Evolutionary conservation across 2,113 vertebrate species (phyloP), one percentile per base, ranked within the genome.

Genomic region (Alouatta palliata): DNA sequence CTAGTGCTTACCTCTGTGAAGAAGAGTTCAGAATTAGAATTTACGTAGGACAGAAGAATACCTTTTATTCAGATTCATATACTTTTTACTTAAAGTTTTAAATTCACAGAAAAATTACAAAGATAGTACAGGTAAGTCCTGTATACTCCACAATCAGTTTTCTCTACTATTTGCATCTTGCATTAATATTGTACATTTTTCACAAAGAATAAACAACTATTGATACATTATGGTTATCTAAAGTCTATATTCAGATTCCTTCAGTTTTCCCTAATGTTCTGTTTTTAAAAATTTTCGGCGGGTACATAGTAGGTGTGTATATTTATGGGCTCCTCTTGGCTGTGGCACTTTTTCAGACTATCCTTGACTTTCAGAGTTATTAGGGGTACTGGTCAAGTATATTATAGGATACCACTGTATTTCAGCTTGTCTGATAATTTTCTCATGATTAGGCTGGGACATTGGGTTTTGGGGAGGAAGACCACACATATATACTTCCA

Each of bases 11-110:
- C 40, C 45, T 90, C 40, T 90, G 40, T 79, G 32, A 86, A 87
- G 20, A 77, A 49, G 45, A 85, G 21, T 90, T 16, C 17, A 73
- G 37, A 73, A 79, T 43, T 71, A 81, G 30, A 37, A 17, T 37
- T 66, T 94, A 19, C 52, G 20, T 11, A 82, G 17, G 47, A 68
- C 11, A 54, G 16, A 23, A 14, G 30, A 71, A 45, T 80, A 81
- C 1, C 32, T 37, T 81, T 86, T 71, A 90, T 25, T 14, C 11
- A 52, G 71, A 45, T 85, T 85, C 43, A n/a, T 21, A 13, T 2
- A 52, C 5, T 87, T 91, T 83, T 94, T 30, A 37, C 81, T 75
- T 82, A 82, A 87, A 75, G 32, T 86, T 96, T 94, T 81, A 90
- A 52, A 37, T 75, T 73, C 54, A 87, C 32, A 66, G 27, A 81